Percentiles rank a stretch among this genome's conserved stretches.
phyloP scores from a whole-genome alignment of 2,113 vertebrate genomes.

The Xenopus laevis region DNA sequence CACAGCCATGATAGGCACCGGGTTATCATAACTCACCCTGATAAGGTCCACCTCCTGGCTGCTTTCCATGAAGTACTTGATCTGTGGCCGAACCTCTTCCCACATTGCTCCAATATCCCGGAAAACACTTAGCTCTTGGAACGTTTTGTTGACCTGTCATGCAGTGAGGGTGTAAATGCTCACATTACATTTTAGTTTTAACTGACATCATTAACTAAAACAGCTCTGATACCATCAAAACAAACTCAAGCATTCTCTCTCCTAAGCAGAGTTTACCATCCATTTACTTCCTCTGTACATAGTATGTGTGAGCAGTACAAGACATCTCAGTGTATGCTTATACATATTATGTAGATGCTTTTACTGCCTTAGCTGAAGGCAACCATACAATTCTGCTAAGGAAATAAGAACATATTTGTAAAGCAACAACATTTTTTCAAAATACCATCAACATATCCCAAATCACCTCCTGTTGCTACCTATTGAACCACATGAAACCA shows the following conservation, averaged over 20 bases:
- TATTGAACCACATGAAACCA: too few species aligned
- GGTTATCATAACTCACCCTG: constrained; percentile 67
- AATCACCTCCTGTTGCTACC: too few species aligned
- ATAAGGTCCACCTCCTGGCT: constrained; percentile 85
- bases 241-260: background rate
- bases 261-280: too few species aligned
- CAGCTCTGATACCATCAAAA: background rate
- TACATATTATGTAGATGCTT: too few species aligned
- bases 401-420: too few species aligned
- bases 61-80: constrained; percentile 89
- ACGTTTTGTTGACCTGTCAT: constrained; percentile 89
- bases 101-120: constrained; percentile 90
- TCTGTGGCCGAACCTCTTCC: constrained; percentile 86
- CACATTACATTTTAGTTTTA: background rate
- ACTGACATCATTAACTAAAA: background rate
- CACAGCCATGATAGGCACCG: background rate
- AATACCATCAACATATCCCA: too few species aligned
- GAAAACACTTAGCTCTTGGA: constrained; percentile 89
- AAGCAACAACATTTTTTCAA: too few species aligned
- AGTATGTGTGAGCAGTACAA: too few species aligned
- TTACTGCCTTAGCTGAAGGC: too few species aligned
- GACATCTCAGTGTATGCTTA: too few species aligned
- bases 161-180: background rate
- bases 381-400: too few species aligned
- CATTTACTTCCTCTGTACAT: too few species aligned